These are phyloP conservation scores for Lophotriccus pileatus DNA, from an alignment of 2,797 vertebrate genomes.

Conservation along the genomic window DNA sequence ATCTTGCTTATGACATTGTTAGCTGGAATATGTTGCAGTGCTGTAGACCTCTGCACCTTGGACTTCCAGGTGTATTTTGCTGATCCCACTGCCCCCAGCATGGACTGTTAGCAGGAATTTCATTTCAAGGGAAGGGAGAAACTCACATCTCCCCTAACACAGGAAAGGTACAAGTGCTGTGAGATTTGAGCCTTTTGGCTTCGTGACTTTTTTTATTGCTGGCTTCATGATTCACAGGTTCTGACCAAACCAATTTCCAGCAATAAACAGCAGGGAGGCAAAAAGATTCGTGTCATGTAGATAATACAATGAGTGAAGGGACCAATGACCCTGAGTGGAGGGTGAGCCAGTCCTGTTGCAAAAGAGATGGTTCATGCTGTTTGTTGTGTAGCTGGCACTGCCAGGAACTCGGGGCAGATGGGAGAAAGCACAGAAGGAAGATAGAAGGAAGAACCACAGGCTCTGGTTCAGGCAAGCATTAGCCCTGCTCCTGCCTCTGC, in stretches of 20 bases:
- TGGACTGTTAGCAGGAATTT: not conserved
- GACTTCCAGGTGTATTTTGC: not conserved
- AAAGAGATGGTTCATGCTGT: not conserved
- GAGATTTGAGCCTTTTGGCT: not conserved
- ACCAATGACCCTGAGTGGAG: not conserved
- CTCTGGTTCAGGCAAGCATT: not conserved
- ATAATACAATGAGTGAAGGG: not conserved
- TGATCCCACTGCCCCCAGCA: not conserved
- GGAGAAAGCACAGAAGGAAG: not conserved
- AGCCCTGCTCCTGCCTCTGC: not conserved
- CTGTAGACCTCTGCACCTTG: not conserved
- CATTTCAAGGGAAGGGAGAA: not conserved
- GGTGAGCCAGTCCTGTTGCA: not conserved
- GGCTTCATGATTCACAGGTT: conserved; percentile 4
- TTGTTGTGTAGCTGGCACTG: not conserved
- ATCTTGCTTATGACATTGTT: not conserved
- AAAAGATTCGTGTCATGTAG: not conserved
- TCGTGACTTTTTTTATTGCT: not conserved
- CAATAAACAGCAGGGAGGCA: not conserved
- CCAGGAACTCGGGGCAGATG: not conserved
- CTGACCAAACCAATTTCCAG: conserved; percentile 38
- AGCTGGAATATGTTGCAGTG: not conserved
- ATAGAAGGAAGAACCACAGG: not conserved
- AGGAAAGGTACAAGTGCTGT: not conserved
- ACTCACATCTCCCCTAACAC: not conserved